Evolutionary conservation across 1,140 invertebrate species (phyloP).

Genomic region (Eulimnadia texana): DNA sequence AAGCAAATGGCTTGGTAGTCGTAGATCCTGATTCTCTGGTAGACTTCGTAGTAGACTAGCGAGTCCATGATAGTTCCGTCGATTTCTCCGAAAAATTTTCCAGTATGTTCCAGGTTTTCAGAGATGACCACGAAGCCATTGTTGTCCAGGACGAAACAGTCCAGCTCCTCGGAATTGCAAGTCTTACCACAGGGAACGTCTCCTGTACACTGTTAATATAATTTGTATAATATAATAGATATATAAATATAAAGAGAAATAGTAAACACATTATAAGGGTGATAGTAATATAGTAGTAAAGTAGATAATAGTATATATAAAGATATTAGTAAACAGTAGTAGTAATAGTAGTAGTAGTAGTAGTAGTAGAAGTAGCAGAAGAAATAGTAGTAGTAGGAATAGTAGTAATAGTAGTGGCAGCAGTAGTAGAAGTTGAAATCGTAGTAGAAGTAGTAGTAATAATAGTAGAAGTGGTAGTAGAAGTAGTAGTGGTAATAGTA

Average conservation of each 20-base stretch:
- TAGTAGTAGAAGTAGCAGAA: no score
- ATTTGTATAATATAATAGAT: not conserved
- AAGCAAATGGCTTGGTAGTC: slow-evolving; percentile 79
- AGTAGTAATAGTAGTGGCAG: no score
- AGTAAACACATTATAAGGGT: no score
- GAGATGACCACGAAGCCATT: slow-evolving; percentile 87
- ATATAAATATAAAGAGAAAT: not conserved
- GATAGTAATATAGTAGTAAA: no score
- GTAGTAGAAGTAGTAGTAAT: no score
- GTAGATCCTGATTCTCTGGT: slow-evolving; percentile 65
- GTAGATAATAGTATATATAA: not conserved
- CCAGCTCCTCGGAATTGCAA: slow-evolving; percentile 67
- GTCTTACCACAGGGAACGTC: slow-evolving; percentile 56
- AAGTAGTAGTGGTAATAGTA: no score
- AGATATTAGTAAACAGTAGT: no score
- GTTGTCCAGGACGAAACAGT: slow-evolving; percentile 84
- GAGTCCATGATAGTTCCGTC: slow-evolving; percentile 92
- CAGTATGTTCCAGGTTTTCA: slow-evolving; percentile 64
- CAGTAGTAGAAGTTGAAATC: no score
- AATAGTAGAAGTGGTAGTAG: no score
- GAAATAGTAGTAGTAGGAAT: no score
- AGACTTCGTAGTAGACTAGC: slow-evolving; percentile 74
- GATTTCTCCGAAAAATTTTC: slow-evolving; percentile 75
- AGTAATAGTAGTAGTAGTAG: no score
- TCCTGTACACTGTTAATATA: slow-evolving; percentile 47